Percentiles rank a stretch among this genome's conserved stretches.
These are phyloP conservation scores for Cephus pulcher DNA, from an alignment of 2,888 invertebrate genomes.

Conservation along the genomic window DNA sequence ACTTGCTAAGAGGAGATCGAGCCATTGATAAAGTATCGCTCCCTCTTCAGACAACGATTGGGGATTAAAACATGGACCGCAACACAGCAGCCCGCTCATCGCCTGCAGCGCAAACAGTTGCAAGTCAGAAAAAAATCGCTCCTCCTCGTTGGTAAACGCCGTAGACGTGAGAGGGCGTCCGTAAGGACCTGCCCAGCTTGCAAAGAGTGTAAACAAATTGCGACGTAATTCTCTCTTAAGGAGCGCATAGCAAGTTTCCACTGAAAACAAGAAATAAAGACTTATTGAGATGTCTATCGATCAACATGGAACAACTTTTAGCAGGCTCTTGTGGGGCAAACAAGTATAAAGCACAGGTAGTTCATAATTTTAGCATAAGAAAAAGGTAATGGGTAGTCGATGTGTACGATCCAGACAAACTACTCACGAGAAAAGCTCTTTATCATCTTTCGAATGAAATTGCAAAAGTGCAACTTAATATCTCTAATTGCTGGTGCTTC, in stretches of 20 bases:
- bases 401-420: not conserved
- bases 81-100: constrained; percentile 95
- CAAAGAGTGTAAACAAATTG: constrained; percentile 91
- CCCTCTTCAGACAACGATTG: constrained; percentile 90
- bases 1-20: constrained; percentile 90
- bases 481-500: constrained; percentile 89
- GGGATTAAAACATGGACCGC: constrained; percentile 94
- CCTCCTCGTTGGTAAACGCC: constrained; percentile 51
- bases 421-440: constrained; percentile 90
- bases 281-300: too few species aligned
- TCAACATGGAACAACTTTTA: too few species aligned
- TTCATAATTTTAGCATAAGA: not conserved
- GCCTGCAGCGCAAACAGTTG: constrained; percentile 77
- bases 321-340: too few species aligned
- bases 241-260: constrained; percentile 87
- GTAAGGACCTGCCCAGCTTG: constrained; percentile 93
- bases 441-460: constrained; percentile 93
- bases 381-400: not conserved
- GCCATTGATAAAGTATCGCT: constrained; percentile 90
- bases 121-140: constrained; percentile 64
- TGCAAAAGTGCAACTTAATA: constrained; percentile 93
- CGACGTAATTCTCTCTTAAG: constrained; percentile 88
- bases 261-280: constrained; percentile 69
- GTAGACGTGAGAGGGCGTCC: constrained; percentile 73
- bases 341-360: too few species aligned